Conservation (phyloP, 2,888 invertebrate genomes). For the Drosophila antonietae region DNA sequence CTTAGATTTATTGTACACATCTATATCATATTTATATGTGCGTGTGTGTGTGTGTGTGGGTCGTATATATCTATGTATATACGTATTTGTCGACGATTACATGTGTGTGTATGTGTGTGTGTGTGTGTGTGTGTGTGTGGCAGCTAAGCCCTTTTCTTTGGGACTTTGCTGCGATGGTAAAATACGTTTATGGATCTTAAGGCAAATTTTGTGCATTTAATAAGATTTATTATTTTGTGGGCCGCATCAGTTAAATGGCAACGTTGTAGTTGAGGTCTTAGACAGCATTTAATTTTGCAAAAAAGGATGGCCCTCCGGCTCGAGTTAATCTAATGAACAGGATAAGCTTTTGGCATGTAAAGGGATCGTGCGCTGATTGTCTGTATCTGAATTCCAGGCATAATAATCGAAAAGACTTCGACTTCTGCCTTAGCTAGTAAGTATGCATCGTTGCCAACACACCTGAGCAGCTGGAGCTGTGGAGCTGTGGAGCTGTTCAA, state of each 20-base stretch:
- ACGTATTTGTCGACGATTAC: constrained; percentile 3
- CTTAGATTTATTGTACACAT: constrained; percentile 73
- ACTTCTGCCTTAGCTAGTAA: neutral
- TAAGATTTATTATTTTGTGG: constrained; percentile 62
- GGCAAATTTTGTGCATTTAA: constrained; percentile 60
- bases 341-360: constrained; percentile 39
- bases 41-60: neutral
- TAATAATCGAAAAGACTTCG: constrained; percentile 12
- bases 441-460: constrained; percentile 5
- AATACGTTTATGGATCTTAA: constrained; percentile 70
- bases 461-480: neutral
- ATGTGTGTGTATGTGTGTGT: neutral
- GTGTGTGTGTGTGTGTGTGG: constrained; percentile 31
- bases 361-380: constrained; percentile 38
- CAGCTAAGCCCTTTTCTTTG: constrained; percentile 59
- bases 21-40: constrained; percentile 40
- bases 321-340: constrained; percentile 57
- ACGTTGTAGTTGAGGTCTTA: constrained; percentile 27
- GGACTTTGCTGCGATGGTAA: constrained; percentile 50
- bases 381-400: neutral
- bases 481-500: neutral
- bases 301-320: neutral
- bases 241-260: constrained; percentile 37
- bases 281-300: constrained; percentile 41
- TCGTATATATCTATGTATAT: neutral